Conservation (phyloP, 2,113 vertebrate genomes). For the Neopipo cinnamomea region DNA sequence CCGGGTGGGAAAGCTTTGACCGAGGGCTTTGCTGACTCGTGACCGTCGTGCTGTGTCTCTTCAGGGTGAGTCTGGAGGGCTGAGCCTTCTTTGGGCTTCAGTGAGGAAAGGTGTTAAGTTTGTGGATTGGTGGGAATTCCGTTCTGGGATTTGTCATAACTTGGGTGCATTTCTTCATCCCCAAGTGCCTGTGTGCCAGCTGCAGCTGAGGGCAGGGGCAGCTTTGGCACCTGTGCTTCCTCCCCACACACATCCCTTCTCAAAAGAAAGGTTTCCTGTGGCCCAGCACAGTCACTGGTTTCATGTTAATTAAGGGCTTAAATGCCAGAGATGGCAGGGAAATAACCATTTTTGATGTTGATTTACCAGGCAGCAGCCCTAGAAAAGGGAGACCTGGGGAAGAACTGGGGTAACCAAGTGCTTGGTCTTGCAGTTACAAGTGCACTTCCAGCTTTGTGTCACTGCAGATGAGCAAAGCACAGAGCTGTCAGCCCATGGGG, state of each 20-base stretch:
- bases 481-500: fast-evolving
- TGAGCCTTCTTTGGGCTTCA: not conserved
- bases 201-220: not conserved
- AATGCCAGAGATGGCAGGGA: not conserved
- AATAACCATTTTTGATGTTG: fast-evolving
- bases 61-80: not conserved
- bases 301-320: not conserved
- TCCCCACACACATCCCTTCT: not conserved
- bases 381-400: not conserved
- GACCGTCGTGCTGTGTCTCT: fast-evolving
- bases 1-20: not conserved
- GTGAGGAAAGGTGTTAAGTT: not conserved
- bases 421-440: not conserved
- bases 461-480: not conserved
- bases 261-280: not conserved
- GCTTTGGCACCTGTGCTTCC: not conserved
- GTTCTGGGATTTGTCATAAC: not conserved
- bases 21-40: not conserved
- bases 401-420: not conserved
- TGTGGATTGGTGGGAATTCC: not conserved
- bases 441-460: fast-evolving
- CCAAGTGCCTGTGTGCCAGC: not conserved
- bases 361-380: not conserved
- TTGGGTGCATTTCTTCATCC: not conserved
- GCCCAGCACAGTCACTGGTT: not conserved